Evolutionary conservation across 2,888 invertebrate species (phyloP).

Genomic region (Agriopis marginaria): DNA sequence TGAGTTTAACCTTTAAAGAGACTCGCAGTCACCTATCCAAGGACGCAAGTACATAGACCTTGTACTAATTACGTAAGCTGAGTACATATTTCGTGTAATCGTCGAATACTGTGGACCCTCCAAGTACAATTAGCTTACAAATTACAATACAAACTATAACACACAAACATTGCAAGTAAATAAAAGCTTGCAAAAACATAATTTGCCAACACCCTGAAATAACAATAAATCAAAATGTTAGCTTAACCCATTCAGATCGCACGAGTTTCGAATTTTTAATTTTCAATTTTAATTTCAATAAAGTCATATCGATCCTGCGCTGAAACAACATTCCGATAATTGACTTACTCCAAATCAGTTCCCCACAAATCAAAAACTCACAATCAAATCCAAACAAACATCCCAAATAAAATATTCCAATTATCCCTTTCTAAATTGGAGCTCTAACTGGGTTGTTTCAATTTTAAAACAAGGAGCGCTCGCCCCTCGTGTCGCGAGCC

Average conservation of each 20-base stretch:
- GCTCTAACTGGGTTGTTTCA: constrained; percentile 39
- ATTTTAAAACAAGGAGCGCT: constrained; percentile 33
- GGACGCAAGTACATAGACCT: too few relatives aligned
- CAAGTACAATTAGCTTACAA: too few relatives aligned
- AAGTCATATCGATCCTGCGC: constrained; percentile 22
- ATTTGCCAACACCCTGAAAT: neutral
- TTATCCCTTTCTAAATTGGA: constrained; percentile 38
- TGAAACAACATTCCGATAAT: constrained; percentile 41
- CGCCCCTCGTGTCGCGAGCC: neutral
- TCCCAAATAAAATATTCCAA: constrained; percentile 43
- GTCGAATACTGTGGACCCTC: too few relatives aligned
- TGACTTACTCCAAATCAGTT: constrained; percentile 39
- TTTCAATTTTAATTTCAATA: constrained; percentile 31
- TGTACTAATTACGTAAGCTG: too few relatives aligned
- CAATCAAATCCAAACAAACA: constrained; percentile 43
- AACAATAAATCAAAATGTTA: constrained; percentile 21
- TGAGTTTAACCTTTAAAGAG: too few relatives aligned
- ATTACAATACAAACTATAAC: too few relatives aligned
- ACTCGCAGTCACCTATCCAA: too few relatives aligned
- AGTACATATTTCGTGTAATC: too few relatives aligned
- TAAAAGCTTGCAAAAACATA: neutral
- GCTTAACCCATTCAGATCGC: constrained; percentile 8
- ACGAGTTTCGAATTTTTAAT: constrained; percentile 16
- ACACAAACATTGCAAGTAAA: neutral
- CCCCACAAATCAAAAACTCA: constrained; percentile 43